Conservation (phyloP, 2,888 invertebrate species). For the Carterocephalus palaemon region DNA sequence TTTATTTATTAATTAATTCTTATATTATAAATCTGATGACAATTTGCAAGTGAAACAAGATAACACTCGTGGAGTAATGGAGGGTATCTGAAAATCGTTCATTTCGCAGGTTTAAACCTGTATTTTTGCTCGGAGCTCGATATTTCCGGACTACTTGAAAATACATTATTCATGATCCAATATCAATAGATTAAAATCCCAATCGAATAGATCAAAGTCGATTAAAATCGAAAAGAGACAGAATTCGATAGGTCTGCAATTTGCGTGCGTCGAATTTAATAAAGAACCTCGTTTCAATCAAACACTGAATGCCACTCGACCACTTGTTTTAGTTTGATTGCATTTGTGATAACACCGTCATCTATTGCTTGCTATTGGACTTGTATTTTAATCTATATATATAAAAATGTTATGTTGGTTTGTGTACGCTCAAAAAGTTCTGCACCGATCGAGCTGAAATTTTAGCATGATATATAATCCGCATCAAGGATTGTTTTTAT, state of each 20-base stretch:
- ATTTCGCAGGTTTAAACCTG: conserved; percentile 2
- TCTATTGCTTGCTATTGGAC: conserved; percentile 2
- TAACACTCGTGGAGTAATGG: too few species aligned
- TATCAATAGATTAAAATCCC: conserved; percentile 25
- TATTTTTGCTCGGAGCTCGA: conserved; percentile 14
- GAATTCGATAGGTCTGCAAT: conserved; percentile 20
- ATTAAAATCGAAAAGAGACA: conserved; percentile 25
- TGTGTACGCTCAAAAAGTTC: too few species aligned
- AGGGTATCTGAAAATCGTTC: conserved; percentile 3
- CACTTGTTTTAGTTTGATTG: conserved; percentile 22
- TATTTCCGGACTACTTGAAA: conserved; percentile 22
- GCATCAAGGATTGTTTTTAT: too few species aligned
- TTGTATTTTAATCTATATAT: not conserved
- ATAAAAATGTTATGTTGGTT: conserved; percentile 1
- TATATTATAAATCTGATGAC: too few species aligned
- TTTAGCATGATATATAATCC: too few species aligned
- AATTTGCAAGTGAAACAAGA: too few species aligned
- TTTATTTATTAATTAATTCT: too few species aligned
- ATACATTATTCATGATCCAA: conserved; percentile 25
- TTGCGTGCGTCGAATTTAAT: conserved; percentile 24
- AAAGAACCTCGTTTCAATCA: conserved; percentile 21
- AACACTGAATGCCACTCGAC: conserved; percentile 12
- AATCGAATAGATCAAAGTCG: conserved; percentile 25
- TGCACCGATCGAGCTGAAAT: too few species aligned
- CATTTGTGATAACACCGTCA: conserved; percentile 17